phyloP scores from a whole-genome alignment of 1,140 invertebrate genomes.

The Drosophila obscura region DNA sequence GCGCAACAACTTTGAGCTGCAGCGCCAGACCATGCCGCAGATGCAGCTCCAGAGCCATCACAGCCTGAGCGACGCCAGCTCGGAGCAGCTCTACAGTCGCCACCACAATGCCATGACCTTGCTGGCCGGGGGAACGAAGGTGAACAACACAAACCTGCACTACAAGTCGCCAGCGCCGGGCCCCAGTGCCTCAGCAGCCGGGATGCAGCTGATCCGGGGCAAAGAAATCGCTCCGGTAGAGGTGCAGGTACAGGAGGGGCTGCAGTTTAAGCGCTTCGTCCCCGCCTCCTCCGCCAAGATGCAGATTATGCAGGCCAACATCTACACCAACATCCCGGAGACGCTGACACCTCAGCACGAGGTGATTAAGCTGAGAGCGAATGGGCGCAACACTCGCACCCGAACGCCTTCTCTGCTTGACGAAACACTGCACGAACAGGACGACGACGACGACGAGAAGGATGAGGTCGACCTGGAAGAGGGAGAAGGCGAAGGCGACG shows the following conservation, averaged over 20 bases:
- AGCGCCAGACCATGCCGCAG: conserved; percentile 85
- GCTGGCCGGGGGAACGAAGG: conserved; percentile 88
- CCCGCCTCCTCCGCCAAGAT: conserved; percentile 66
- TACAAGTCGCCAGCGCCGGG: conserved; percentile 44
- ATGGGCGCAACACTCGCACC: conserved; percentile 28
- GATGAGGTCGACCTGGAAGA: conserved; percentile 31
- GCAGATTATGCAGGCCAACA: conserved; percentile 87
- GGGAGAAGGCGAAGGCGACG: conserved; percentile 46
- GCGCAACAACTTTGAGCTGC: conserved; percentile 89
- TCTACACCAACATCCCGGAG: conserved; percentile 89
- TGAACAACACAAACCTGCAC: conserved; percentile 90
- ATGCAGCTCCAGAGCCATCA: conserved; percentile 78
- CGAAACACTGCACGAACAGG: conserved; percentile 84
- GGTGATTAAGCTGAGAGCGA: conserved; percentile 84
- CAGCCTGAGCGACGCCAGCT: conserved; percentile 85
- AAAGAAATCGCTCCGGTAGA: too few species aligned
- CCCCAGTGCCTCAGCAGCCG: conserved; percentile 34
- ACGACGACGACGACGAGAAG: conserved; percentile 52
- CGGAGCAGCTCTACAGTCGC: conserved; percentile 82
- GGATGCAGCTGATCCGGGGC: too few species aligned
- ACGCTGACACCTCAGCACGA: conserved; percentile 87
- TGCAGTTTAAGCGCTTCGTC: conserved; percentile 62
- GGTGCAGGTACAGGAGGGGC: conserved; percentile 9
- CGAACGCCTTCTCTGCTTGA: conserved; percentile 76
- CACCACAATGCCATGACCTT: conserved; percentile 87